Conservation (phyloP, 1,140 invertebrate genomes). For the Metaphire vulgaris region DNA sequence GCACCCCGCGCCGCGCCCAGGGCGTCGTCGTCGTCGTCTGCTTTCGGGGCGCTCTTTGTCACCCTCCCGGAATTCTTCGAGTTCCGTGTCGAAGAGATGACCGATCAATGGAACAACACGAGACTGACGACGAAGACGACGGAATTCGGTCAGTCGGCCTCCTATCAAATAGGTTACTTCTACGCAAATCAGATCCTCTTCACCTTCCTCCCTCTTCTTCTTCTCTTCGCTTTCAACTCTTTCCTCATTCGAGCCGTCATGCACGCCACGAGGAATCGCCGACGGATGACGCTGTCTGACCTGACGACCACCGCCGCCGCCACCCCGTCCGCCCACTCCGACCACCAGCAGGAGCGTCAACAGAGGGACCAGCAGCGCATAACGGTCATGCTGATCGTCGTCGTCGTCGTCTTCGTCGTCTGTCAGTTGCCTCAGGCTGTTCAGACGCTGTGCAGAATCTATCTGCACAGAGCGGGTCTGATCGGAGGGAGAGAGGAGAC, state of each 20-base stretch:
- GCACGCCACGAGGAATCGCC: conserved; percentile 13
- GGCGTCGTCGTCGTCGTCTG: conserved; percentile 59
- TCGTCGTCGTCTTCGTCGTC: conserved; percentile 31
- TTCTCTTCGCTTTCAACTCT: conserved; percentile 66
- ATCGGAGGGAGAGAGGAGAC: background rate
- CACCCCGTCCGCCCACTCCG: conserved; percentile 44
- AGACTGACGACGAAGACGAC: conserved; percentile 17
- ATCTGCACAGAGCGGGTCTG: background rate
- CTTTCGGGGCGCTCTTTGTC: conserved; percentile 57
- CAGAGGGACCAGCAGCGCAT: conserved; percentile 24
- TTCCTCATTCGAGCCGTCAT: conserved; percentile 29
- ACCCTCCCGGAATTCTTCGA: conserved; percentile 64
- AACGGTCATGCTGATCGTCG: conserved; percentile 29
- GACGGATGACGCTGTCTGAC: conserved; percentile 57
- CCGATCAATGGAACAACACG: background rate
- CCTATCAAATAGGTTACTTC: conserved; percentile 62
- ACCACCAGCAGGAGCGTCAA: background rate
- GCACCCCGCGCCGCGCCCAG: conserved; percentile 57
- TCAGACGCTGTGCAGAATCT: conserved; percentile 17
- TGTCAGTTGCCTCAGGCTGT: conserved; percentile 29
- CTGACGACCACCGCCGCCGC: conserved; percentile 60
- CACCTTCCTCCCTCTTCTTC: conserved; percentile 61
- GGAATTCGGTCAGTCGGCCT: conserved; percentile 50
- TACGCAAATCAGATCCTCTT: conserved; percentile 57
- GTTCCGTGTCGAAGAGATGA: background rate